Evolutionary conservation across 2,888 invertebrate genomes (phyloP), one percentile per base, ranked within the genome.

Genomic region (Pachymerium ferrugineum): DNA sequence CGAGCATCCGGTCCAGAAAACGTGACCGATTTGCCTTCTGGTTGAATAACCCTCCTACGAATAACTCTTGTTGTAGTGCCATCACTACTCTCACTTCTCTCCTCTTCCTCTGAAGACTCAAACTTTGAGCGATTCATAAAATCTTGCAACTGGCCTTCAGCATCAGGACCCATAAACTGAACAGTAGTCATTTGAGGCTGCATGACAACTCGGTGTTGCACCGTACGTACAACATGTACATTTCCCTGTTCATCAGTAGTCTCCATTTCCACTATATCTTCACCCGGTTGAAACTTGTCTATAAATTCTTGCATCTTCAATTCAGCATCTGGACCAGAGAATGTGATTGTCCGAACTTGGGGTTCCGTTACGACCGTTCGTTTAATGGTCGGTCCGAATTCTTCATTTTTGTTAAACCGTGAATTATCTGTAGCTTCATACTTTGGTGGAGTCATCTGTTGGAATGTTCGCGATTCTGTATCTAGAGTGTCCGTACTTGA

Each of bases 401-500:
- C 62, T 25, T 47, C 47, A 74, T 84, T 85, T 0, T 84, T 83
- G 22, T 72, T 28, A 31, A 6, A 25, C 0, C 6, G n/a, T 29
- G 16, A 14, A 54, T 25, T 54, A 29, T 72, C 72, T 14, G 38
- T 8, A 10, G 25, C 62, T 10, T 62, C 62, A 28, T 62, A 54
- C 22, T 54, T 19, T 25, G 54, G 54, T 8, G 54, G 54, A 54
- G 54, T 62, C 1, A 62, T 28, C n/a, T 62, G 62, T 12, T 62
- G 62, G 12, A 62, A 29, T 10, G 33, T 30, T 30, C 12, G 70
- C 67, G 47, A 14, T 71, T 78, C 78, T 33, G 76, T 87, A 80
- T 89, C 89, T 78, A 89, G 82, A 25, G 88, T 89, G 79, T 90
- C 90, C 77, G 89, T 85, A 19, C 89, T 89, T 28, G 92, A 92